These are phyloP conservation scores for Cebuella pygmaea DNA, from an alignment of 2,797 vertebrate species.

Conservation along the genomic window DNA sequence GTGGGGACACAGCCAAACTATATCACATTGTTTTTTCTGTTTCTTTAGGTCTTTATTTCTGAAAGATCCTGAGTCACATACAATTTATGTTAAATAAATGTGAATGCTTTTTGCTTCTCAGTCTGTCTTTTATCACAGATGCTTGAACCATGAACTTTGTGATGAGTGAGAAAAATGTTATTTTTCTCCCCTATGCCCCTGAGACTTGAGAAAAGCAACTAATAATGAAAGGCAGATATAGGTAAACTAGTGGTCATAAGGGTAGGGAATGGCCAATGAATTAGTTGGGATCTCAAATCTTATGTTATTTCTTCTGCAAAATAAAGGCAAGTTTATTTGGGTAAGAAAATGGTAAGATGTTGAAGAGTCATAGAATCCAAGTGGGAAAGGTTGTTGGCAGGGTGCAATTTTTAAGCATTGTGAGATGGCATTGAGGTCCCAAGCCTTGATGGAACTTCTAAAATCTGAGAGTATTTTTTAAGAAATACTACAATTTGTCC, in stretches of 20 bases:
- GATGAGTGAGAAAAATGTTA: background rate
- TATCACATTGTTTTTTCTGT: background rate
- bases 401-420: background rate
- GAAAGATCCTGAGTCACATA: background rate
- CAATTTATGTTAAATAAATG: background rate
- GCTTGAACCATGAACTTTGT: background rate
- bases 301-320: background rate
- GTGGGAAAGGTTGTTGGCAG: background rate
- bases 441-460: too few species aligned
- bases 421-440: background rate
- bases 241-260: background rate
- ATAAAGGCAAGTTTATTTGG: background rate
- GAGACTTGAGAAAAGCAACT: background rate
- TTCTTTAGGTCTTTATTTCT: background rate
- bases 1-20: too few species aligned
- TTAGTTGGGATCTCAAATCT: background rate
- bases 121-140: background rate
- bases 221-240: background rate
- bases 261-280: accelerated
- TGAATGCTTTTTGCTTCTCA: background rate
- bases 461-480: too few species aligned
- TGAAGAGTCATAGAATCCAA: background rate
- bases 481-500: too few species aligned
- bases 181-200: background rate
- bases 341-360: background rate